These are phyloP conservation scores for Holothuria scabra DNA, from an alignment of 53 echinoderm and acorn worm genomes.

Conservation along the genomic window DNA sequence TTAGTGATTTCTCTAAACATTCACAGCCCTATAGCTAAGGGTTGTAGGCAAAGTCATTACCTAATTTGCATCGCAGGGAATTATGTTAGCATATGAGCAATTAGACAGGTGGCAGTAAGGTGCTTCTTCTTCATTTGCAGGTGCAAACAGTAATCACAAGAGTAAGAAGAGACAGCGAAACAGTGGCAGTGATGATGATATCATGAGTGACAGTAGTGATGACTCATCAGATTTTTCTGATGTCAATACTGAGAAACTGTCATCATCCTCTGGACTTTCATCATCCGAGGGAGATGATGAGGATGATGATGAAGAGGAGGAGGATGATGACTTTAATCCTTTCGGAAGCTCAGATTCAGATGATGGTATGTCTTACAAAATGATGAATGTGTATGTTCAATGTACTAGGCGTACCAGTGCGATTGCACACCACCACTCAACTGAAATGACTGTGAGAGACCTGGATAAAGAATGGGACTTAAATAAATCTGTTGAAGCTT, in stretches of 20 bases:
- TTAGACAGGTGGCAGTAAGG: no score
- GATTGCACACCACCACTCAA: no score
- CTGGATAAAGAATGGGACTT: no score
- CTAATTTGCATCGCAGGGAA: no score
- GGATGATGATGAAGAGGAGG: conserved; percentile 60
- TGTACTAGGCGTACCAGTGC: no score
- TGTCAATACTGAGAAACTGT: conserved; percentile 30
- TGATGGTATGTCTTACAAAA: conserved; percentile 87
- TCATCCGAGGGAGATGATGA: conserved; percentile 48
- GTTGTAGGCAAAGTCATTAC: no score
- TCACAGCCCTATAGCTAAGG: no score
- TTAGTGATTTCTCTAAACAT: no score
- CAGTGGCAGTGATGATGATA: conserved; percentile 44
- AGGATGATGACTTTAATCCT: conserved; percentile 95
- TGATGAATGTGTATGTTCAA: no score
- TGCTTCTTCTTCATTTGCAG: neutral
- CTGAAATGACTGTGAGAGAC: no score
- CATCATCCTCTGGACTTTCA: conserved; percentile 17
- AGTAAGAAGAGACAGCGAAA: conserved; percentile 4
- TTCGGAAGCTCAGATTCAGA: conserved; percentile 84
- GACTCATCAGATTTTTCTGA: conserved; percentile 49
- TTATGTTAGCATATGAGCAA: no score
- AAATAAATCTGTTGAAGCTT: no score
- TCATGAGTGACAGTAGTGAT: conserved; percentile 48
- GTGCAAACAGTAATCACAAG: neutral